Evolutionary conservation across 2,888 invertebrate genomes (phyloP), one percentile per base, ranked within the genome.

Genomic region (Amphipoea oculea): DNA sequence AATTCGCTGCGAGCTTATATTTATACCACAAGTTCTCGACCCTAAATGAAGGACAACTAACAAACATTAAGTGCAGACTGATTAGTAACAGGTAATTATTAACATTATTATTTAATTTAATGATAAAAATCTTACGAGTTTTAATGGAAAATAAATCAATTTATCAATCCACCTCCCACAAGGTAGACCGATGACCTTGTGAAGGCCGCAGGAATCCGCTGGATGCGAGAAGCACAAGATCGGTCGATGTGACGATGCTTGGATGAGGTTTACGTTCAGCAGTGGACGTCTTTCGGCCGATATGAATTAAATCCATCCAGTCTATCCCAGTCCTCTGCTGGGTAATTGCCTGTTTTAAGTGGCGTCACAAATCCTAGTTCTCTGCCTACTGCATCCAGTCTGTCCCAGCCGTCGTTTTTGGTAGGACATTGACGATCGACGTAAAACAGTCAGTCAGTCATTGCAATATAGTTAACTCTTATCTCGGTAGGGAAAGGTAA

Each of bases 21-120:
- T 95, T 99, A 40, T 98, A 97, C 92, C 97, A 98, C 87, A 96
- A 97, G 78, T 99, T 98, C 93, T 97, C 98, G 0, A 93, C 94
- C 0, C 97, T 97, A 66, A 97, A 98, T 89, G 99, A 99, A 95
- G 99, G 99, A 0, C 97, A 97, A 84, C 96, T 99, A 51, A 99
- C 99, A 0, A 97, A 97, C 79, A 95, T 99, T 23, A 98, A 99
- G 91, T 95, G 97, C 1, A 95, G 97, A 86, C 92, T 98, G 5
- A 97, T 99, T 45, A 98, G 99, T 72, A 99, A 99, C 94, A 98
- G 98, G 93, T 98, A 98, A 95, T 60, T 97, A 90, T 97, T 29
- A 42, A 66, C 97, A 86, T 17, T 54, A 72, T 48, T 57, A 57
- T 67, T 48, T 4, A 7, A 17, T 60, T 57, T 23, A 72, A 54